Percentiles rank a stretch among this genome's conserved stretches.
These are phyloP conservation scores for Siniperca knerii DNA, from an alignment of 2,113 vertebrate species.

Conservation along the genomic window DNA sequence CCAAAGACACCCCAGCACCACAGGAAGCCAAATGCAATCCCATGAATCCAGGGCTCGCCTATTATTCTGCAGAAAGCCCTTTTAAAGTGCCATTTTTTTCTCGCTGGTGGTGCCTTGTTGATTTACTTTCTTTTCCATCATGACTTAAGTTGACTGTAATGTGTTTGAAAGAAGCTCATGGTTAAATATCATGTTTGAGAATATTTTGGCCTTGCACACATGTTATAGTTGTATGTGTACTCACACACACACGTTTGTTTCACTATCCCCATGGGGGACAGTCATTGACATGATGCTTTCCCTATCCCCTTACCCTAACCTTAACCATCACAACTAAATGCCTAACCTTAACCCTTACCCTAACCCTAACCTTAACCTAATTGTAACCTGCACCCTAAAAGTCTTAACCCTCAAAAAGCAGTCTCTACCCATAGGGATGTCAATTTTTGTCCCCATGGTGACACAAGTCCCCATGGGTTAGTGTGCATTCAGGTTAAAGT, in stretches of 20 bases:
- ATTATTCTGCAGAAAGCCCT: constrained; percentile 83
- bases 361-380: no score
- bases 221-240: not conserved
- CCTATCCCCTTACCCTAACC: no score
- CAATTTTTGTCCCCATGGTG: no score
- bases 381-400: no score
- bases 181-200: constrained; percentile 59
- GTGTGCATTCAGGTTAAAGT: no score
- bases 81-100: constrained; percentile 79
- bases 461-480: no score
- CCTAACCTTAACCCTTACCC: no score
- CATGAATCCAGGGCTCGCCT: constrained; percentile 78
- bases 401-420: no score
- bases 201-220: constrained; percentile 45
- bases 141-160: constrained; percentile 82
- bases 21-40: constrained; percentile 86
- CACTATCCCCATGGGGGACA: no score
- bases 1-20: constrained; percentile 80
- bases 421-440: no score
- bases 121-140: constrained; percentile 81
- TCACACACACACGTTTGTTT: not conserved
- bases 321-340: no score
- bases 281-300: no score
- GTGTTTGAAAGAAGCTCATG: constrained; percentile 67
- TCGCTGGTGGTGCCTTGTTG: constrained; percentile 75